Evolutionary conservation across 2,888 invertebrate genomes (phyloP).

Genomic region (Chironomus tentans): DNA sequence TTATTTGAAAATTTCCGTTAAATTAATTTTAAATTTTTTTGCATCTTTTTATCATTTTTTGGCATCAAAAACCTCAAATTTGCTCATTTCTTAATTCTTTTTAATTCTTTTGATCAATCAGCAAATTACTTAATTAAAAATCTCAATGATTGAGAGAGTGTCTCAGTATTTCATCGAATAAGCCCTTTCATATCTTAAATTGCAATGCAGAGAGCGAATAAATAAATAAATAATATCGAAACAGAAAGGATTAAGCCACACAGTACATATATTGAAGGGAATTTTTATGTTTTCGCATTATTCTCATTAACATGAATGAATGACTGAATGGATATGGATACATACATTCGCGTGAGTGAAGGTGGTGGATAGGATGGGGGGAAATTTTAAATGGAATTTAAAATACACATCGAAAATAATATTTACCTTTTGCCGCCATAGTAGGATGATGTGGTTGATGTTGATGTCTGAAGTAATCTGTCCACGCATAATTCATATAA

Average conservation of each 20-base stretch:
- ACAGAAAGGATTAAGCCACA: neutral
- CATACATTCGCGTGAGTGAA: neutral
- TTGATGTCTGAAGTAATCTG: conserved; percentile 58
- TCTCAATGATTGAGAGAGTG: too few species aligned
- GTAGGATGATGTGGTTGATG: conserved; percentile 47
- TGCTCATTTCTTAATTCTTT: too few species aligned
- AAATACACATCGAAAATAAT: conserved; percentile 14
- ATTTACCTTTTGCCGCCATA: conserved; percentile 54
- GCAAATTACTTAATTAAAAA: too few species aligned
- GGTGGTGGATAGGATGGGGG: neutral
- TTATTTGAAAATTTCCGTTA: too few species aligned
- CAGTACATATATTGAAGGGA: neutral
- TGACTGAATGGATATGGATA: neutral
- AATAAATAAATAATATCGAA: conserved; percentile 1
- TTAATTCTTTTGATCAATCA: too few species aligned
- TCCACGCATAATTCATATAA: conserved; percentile 65
- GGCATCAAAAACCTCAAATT: too few species aligned
- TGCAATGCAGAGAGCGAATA: neutral
- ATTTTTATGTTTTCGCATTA: conserved; percentile 4
- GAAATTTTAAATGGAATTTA: neutral
- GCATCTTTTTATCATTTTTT: too few species aligned
- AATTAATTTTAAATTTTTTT: too few species aligned
- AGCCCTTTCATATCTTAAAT: too few species aligned
- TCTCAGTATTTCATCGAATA: too few species aligned
- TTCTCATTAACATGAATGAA: neutral